A percentile compares a stretch with the other conserved stretches of the same genome.
Evolutionary conservation across 2,888 invertebrate genomes (phyloP).

Genomic region (Cryptops parisi): DNA sequence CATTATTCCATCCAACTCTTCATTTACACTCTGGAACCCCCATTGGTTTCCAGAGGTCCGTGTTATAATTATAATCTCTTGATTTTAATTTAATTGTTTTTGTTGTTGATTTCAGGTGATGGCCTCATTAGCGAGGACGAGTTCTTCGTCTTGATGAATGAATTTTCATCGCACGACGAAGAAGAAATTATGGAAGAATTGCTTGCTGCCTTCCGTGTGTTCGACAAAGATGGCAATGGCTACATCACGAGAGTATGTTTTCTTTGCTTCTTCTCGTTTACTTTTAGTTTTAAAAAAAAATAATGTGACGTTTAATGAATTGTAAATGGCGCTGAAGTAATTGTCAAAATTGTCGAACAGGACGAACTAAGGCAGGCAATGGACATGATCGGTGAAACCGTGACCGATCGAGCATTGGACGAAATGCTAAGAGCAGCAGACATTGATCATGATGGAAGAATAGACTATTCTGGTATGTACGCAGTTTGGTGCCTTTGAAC

Average conservation of each 20-base stretch:
- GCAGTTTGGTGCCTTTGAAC: no score
- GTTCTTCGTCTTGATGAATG: slow-evolving; percentile 44
- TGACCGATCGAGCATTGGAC: slow-evolving; percentile 57
- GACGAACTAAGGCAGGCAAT: slow-evolving; percentile 63
- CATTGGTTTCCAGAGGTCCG: no score
- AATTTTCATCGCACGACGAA: slow-evolving; percentile 16
- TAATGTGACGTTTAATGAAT: no score
- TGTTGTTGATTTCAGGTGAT: slow-evolving; percentile 40
- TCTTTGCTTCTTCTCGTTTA: no score
- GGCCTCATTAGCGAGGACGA: slow-evolving; percentile 62
- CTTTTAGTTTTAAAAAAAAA: no score
- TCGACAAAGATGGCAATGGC: slow-evolving; percentile 79
- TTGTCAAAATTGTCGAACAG: no score
- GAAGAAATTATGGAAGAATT: slow-evolving; percentile 60
- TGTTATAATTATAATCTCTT: no score
- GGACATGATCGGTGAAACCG: slow-evolving; percentile 65
- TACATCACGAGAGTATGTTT: slow-evolving; percentile 48
- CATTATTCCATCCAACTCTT: no score
- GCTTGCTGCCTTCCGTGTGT: slow-evolving; percentile 75
- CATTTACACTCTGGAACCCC: background rate
- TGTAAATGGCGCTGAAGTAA: no score
- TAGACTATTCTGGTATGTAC: slow-evolving; percentile 64
- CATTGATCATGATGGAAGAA: slow-evolving; percentile 61
- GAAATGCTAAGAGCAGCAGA: slow-evolving; percentile 59
- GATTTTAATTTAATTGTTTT: background rate